Conservation (phyloP, 2,113 vertebrate genomes). For the Picathartes gymnocephalus region DNA sequence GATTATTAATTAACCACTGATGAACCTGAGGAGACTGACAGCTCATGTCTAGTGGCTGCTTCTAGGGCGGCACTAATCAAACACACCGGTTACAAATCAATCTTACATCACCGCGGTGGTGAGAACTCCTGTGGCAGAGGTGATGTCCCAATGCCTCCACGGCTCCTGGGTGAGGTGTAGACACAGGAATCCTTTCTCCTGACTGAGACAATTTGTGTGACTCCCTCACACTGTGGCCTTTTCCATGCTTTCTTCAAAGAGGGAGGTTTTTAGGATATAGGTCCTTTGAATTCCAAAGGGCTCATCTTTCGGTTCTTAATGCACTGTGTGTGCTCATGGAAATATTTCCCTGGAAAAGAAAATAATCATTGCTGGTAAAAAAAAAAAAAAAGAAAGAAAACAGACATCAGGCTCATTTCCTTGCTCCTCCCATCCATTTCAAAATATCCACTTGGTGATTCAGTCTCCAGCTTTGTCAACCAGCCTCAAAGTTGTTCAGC, state of each 20-base stretch:
- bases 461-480: neutral
- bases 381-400: neutral
- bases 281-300: neutral
- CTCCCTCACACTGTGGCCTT: fast-evolving
- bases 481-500: neutral
- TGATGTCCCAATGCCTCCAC: fast-evolving
- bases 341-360: neutral
- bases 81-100: neutral
- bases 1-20: constrained; percentile 29
- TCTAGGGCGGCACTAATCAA: neutral
- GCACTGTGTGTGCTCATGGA: fast-evolving
- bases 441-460: neutral
- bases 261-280: neutral
- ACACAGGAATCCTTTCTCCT: neutral
- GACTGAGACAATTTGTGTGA: neutral
- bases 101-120: neutral
- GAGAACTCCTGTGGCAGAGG: fast-evolving
- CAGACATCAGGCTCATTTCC: neutral
- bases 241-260: neutral
- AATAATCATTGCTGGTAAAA: neutral
- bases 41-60: neutral
- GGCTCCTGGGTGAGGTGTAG: neutral
- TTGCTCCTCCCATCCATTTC: neutral
- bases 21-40: neutral
- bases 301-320: neutral